phyloP scores from a whole-genome alignment of 2,888 invertebrate genomes.

The Latrodectus hesperus region DNA sequence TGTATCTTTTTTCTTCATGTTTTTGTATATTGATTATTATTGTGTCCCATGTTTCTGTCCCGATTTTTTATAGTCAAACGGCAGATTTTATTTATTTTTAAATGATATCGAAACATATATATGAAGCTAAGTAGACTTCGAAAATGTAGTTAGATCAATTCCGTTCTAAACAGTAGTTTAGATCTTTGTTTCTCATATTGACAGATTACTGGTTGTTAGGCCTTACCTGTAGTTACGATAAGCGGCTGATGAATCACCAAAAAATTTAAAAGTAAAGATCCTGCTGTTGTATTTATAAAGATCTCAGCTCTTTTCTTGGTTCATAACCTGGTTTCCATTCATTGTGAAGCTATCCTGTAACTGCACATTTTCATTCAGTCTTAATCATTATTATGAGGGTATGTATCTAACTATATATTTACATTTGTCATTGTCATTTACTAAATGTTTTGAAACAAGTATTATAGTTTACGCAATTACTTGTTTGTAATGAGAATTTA shows the following conservation, averaged over 20 bases:
- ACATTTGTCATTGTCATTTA: too few relatives aligned
- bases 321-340: neutral
- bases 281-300: neutral
- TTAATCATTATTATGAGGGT: too few relatives aligned
- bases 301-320: neutral
- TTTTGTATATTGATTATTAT: conserved; percentile 1
- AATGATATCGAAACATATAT: neutral
- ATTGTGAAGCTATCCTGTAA: too few relatives aligned
- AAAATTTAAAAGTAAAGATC: neutral
- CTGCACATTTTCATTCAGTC: too few relatives aligned
- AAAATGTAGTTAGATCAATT: neutral
- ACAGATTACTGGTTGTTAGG: conserved; percentile 35
- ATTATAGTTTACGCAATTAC: too few relatives aligned
- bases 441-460: too few relatives aligned
- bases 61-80: neutral
- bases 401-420: too few relatives aligned
- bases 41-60: neutral
- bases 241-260: conserved; percentile 3
- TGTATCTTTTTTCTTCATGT: neutral
- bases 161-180: conserved; percentile 35
- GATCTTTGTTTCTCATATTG: conserved; percentile 32
- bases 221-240: conserved; percentile 17
- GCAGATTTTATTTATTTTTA: conserved; percentile 5
- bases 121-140: neutral
- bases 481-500: too few relatives aligned